Conservation (phyloP, 2,888 invertebrate species). For the Notodonta ziczac region DNA sequence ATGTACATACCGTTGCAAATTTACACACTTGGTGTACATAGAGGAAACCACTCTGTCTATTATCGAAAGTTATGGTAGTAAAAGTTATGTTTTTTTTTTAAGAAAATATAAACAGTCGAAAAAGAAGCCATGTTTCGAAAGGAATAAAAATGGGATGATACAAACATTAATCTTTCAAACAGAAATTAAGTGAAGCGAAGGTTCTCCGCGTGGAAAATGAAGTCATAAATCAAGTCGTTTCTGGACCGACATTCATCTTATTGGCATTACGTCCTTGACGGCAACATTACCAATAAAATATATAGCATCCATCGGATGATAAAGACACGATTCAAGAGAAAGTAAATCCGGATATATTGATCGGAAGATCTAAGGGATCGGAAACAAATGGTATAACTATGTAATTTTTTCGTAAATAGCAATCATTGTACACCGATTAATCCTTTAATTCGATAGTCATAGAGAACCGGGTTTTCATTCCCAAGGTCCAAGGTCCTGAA, state of each 20-base stretch:
- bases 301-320: conserved; percentile 1
- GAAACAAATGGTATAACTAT: no score
- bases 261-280: conserved; percentile 38
- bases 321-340: background rate
- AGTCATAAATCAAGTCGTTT: conserved; percentile 51
- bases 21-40: no score
- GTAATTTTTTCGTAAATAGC: no score
- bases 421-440: no score
- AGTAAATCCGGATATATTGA: background rate
- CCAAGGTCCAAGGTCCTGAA: no score
- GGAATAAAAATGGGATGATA: conserved; percentile 26
- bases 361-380: background rate
- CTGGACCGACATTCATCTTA: conserved; percentile 49
- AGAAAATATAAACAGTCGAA: background rate
- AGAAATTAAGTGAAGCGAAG: conserved; percentile 28
- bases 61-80: no score
- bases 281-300: conserved; percentile 7
- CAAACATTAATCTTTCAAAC: conserved; percentile 30
- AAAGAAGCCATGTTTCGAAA: conserved; percentile 6
- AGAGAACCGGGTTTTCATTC: no score
- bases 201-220: conserved; percentile 43
- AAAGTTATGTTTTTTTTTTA: background rate
- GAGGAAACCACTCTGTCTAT: background rate
- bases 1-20: background rate
- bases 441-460: no score